Base-by-base conservation (phyloP, 2,113 vertebrate species). In the Pelodiscus sinensis region DNA sequence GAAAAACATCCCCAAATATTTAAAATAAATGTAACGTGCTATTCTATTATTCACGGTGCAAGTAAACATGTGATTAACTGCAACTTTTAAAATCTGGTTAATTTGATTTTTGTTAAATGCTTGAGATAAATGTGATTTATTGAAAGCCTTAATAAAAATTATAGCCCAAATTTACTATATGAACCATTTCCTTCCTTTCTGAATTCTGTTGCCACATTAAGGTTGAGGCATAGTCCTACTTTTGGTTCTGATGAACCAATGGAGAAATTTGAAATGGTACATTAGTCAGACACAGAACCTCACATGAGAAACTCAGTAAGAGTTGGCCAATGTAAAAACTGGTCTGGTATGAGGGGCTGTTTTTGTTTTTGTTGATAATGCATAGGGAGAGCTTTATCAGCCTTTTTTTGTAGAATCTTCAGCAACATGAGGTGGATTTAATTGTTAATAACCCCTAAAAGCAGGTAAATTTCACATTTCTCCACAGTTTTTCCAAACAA, bases 381-480 rank as follows among this genome's bases (percentile, higher is more conserved):
- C 44, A 5, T 21, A 73, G 71, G 19, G 35, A 38, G 21, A 73
- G 11, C 11, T n/a, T 24, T 57, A 57, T 4, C 25, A 12, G 10
- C 52, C 25, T 0, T 0, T 1, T 24, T 82, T 50, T 21, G 18
- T 81, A 82, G 84, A 87, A 44, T 44, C 65, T 22, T 50, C 29
- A 89, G 2, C 8, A 65, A 3, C 14, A 80, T 7, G 21, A 90
- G 87, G 83, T 38, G 10, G 4, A 6, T 85, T 22, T 52, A n/a
- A 82, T 21, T 5, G 25, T 60, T 90, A 54, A 2, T 4, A 87
- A 94, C 1, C 8, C 38, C 10, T 50, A 22, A 77, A 81, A 83
- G 5, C 7, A 25, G 3, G 62, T 1, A 4, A 81, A 5, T 44
- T 90, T 55, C 2, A n/a, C 0, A 0, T 24, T 56, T 87, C 56